phyloP scores from a whole-genome alignment of 2,888 invertebrate genomes.

The Hemithea aestivaria region DNA sequence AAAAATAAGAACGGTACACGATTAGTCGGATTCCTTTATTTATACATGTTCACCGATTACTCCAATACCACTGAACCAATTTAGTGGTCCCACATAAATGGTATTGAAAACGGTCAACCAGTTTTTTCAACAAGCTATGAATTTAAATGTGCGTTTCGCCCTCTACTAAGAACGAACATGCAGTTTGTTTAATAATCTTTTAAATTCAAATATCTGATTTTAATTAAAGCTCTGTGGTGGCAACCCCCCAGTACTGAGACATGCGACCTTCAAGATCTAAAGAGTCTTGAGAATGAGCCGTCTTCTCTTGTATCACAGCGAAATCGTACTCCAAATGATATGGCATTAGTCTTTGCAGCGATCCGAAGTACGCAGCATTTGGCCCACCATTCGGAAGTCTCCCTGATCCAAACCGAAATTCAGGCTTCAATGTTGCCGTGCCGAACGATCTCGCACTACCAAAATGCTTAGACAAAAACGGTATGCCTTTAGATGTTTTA shows the following conservation, averaged over 20 bases:
- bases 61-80: too few relatives aligned
- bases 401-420: slow-evolving; percentile 78
- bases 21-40: too few relatives aligned
- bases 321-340: slow-evolving; percentile 90
- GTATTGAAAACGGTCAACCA: too few relatives aligned
- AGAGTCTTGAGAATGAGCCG: slow-evolving; percentile 83
- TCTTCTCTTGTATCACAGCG: slow-evolving; percentile 88
- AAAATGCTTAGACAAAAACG: slow-evolving; percentile 86
- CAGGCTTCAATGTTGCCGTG: slow-evolving; percentile 78
- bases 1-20: too few relatives aligned
- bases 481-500: slow-evolving; percentile 63
- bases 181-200: too few relatives aligned
- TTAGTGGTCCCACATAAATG: too few relatives aligned
- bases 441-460: slow-evolving; percentile 90
- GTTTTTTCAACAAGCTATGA: too few relatives aligned
- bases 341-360: slow-evolving; percentile 90
- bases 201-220: neutral
- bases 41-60: too few relatives aligned
- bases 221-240: slow-evolving; percentile 88
- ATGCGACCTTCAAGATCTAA: slow-evolving; percentile 89
- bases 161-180: too few relatives aligned
- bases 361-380: slow-evolving; percentile 92
- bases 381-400: slow-evolving; percentile 86
- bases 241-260: slow-evolving; percentile 95
- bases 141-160: too few relatives aligned